A percentile compares a stretch with the other conserved stretches of the same genome.
Conservation (phyloP, 1,140 invertebrate genomes). For the Scaptomyza montana region DNA sequence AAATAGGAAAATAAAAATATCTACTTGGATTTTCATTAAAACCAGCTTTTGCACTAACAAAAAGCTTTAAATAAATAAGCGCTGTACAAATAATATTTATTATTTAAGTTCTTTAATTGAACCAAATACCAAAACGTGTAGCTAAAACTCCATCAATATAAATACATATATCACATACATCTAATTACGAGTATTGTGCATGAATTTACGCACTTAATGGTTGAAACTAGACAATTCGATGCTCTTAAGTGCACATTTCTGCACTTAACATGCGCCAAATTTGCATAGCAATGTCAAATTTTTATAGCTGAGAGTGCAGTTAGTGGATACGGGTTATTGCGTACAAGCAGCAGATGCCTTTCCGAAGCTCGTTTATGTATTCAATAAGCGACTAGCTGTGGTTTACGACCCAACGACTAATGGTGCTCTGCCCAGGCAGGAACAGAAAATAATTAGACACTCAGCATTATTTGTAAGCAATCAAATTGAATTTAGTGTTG, state of each 20-base stretch:
- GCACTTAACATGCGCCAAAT: slow-evolving; percentile 50
- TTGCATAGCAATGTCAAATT: slow-evolving; percentile 48
- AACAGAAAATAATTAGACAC: slow-evolving; percentile 78
- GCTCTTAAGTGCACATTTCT: slow-evolving; percentile 55
- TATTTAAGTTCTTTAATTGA: neutral
- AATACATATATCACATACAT: neutral
- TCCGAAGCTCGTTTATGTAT: slow-evolving; percentile 33
- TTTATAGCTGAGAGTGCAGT: slow-evolving; percentile 9
- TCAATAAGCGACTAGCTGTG: slow-evolving; percentile 39
- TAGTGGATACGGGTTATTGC: slow-evolving; percentile 45
- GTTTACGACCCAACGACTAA: slow-evolving; percentile 34
- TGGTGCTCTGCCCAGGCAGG: slow-evolving; percentile 1
- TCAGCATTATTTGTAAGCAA: slow-evolving; percentile 78
- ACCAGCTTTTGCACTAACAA: no score
- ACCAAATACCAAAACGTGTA: no score
- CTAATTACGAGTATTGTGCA: slow-evolving; percentile 22
- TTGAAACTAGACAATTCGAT: slow-evolving; percentile 19
- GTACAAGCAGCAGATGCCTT: slow-evolving; percentile 61
- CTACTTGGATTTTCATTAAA: no score
- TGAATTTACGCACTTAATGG: slow-evolving; percentile 18
- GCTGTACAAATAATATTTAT: neutral
- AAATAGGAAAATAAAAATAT: no score
- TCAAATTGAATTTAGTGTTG: slow-evolving; percentile 80
- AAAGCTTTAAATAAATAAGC: no score
- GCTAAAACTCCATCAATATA: neutral